phyloP scores from a whole-genome alignment of 2,797 vertebrate species.

The Tokudaia muenninki region DNA sequence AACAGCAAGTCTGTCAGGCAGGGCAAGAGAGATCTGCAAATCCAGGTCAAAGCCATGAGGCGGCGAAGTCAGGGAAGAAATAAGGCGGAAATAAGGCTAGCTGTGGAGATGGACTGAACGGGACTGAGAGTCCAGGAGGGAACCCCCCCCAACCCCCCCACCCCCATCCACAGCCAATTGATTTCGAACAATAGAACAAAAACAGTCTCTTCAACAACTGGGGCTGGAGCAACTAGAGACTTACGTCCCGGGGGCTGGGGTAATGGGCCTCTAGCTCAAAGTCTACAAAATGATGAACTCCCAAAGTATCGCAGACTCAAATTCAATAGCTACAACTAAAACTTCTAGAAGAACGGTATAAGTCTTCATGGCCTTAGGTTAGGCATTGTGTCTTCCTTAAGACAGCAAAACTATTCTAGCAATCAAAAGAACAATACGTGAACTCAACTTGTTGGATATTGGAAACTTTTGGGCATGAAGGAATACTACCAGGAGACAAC shows the following conservation, averaged over 20 bases:
- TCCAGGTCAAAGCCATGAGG: neutral
- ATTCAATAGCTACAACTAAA: neutral
- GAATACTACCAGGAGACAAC: too few relatives aligned
- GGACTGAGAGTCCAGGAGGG: neutral
- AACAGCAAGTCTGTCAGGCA: neutral
- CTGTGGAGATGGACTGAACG: neutral
- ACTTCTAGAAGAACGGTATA: neutral
- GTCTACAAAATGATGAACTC: neutral
- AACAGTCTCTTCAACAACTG: neutral
- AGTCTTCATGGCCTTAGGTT: neutral
- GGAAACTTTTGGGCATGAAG: neutral
- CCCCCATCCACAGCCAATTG: neutral
- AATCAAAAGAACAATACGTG: constrained; percentile 2
- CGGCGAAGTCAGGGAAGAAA: too few relatives aligned
- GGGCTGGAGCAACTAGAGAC: neutral
- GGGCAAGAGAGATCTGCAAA: neutral
- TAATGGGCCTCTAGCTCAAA: neutral
- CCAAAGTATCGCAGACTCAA: neutral
- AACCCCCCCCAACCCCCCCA: too few relatives aligned
- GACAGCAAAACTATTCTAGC: neutral
- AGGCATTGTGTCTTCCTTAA: neutral
- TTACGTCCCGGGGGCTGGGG: neutral
- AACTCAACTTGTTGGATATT: neutral
- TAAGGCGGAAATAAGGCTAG: neutral
- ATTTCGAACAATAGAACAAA: constrained; percentile 1